Conservation (phyloP, 2,797 vertebrate genomes). For the Okamejei kenojei region DNA sequence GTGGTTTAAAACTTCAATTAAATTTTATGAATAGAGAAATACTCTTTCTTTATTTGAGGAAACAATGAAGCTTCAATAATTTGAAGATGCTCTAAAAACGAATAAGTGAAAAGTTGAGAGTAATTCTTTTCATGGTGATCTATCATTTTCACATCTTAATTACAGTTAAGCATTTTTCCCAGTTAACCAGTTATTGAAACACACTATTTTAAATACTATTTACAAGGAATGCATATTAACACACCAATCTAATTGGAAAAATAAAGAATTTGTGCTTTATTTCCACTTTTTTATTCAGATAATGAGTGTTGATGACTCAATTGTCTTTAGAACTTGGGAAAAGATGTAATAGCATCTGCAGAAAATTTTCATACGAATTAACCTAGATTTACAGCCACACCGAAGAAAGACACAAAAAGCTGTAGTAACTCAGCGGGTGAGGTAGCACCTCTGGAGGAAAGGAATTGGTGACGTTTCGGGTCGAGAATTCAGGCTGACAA, state of each 20-base stretch:
- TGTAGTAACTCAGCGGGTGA: too few species aligned
- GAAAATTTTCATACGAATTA: neutral
- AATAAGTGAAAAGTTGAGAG: slow-evolving; percentile 2
- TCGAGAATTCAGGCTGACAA: too few species aligned
- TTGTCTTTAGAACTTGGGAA: neutral
- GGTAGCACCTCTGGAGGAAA: too few species aligned
- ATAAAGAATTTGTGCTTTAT: neutral
- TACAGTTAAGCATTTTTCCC: neutral
- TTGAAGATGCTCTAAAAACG: neutral
- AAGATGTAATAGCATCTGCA: neutral
- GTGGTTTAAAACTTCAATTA: neutral
- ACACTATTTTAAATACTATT: neutral
- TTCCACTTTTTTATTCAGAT: neutral
- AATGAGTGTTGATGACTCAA: neutral
- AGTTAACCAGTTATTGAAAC: neutral
- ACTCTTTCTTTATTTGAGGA: neutral
- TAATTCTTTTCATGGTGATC: neutral
- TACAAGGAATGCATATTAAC: neutral
- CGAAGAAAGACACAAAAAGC: too few species aligned
- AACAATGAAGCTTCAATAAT: neutral
- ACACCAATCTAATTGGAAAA: neutral
- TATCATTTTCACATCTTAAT: neutral
- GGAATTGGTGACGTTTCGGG: too few species aligned
- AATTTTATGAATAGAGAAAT: neutral
- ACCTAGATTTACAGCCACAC: neutral